phyloP scores from a whole-genome alignment of 1,140 invertebrate species.

The Drepana arcuata region DNA sequence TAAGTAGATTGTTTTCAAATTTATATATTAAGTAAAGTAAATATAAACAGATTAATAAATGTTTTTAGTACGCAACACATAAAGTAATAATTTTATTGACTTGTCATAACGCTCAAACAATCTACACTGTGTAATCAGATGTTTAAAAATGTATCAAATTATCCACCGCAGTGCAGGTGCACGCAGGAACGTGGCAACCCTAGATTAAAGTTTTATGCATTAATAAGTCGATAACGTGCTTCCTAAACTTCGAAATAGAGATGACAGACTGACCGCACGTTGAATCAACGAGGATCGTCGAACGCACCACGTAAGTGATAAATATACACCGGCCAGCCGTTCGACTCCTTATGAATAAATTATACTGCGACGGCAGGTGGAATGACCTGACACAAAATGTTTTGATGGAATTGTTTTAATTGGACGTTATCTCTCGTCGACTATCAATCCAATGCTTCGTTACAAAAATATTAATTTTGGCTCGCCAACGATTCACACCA shows the following conservation, averaged over 20 bases:
- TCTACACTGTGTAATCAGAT: no score
- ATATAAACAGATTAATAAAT: no score
- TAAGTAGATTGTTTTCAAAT: no score
- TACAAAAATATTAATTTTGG: conserved; percentile 59
- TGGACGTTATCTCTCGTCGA: conserved; percentile 50
- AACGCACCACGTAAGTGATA: conserved; percentile 6
- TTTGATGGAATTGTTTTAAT: conserved; percentile 71
- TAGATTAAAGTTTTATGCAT: no score
- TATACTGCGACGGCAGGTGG: conserved; percentile 55
- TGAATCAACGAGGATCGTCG: neutral
- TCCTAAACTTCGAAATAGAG: neutral
- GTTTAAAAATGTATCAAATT: no score
- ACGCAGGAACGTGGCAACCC: no score
- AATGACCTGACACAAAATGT: conserved; percentile 70
- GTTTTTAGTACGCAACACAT: no score
- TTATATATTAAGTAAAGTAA: no score
- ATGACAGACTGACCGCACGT: neutral
- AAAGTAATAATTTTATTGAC: no score
- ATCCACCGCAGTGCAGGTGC: no score
- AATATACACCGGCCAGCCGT: conserved; percentile 24
- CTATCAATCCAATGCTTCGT: conserved; percentile 49
- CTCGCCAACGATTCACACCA: conserved; percentile 47
- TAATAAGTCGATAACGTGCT: neutral
- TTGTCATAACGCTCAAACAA: no score
- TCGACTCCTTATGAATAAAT: conserved; percentile 61